Evolutionary conservation across 2,888 invertebrate genomes (phyloP).

Genomic region (Leistus spinibarbis): DNA sequence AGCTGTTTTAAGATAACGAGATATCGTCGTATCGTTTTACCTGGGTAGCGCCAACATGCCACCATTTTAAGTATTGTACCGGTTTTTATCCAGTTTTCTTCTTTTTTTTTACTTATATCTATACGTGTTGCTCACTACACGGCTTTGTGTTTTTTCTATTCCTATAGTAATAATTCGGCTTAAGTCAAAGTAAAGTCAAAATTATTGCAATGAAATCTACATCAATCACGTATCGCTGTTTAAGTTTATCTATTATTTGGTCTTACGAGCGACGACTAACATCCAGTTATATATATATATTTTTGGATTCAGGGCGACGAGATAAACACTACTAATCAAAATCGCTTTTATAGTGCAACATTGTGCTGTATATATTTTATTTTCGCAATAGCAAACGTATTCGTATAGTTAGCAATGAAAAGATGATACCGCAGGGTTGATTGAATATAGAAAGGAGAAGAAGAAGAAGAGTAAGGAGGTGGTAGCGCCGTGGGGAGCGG

Average conservation of each 20-base stretch:
- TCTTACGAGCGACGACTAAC: no score
- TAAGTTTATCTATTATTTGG: no score
- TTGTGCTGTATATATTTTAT: no score
- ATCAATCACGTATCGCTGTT: no score
- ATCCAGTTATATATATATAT: no score
- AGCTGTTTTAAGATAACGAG: slow-evolving; percentile 13
- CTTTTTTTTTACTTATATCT: slow-evolving; percentile 31
- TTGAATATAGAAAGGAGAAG: not conserved
- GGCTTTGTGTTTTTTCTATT: slow-evolving; percentile 32
- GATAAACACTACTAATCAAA: no score
- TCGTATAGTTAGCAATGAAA: not conserved
- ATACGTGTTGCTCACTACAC: slow-evolving; percentile 23
- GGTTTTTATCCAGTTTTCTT: slow-evolving; percentile 24
- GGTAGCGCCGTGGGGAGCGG: not conserved
- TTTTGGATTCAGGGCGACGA: no score
- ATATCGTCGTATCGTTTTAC: slow-evolving; percentile 25
- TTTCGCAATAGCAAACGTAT: not conserved
- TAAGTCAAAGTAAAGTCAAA: no score
- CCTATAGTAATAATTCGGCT: slow-evolving; percentile 28
- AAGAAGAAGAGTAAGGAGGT: not conserved
- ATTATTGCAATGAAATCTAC: no score
- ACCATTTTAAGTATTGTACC: slow-evolving; percentile 39
- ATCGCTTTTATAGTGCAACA: no score
- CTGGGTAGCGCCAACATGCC: slow-evolving; percentile 36
- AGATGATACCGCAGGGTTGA: not conserved